Conservation (phyloP, 1,140 invertebrate genomes). For the Gonioctena quinquepunctata region DNA sequence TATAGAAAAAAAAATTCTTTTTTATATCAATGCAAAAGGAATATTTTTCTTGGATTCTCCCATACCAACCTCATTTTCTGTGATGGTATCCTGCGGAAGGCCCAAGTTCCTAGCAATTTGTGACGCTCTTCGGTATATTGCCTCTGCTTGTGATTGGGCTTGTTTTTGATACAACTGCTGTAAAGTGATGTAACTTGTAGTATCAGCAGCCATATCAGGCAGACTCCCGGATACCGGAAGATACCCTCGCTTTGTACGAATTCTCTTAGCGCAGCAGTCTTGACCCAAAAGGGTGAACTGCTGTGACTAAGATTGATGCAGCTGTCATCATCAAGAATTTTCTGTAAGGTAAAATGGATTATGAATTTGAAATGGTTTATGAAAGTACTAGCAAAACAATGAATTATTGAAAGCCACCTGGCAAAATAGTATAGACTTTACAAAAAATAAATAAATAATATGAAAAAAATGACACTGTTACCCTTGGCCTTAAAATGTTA, state of each 20-base stretch:
- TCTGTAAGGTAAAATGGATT: too few relatives aligned
- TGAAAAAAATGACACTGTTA: too few relatives aligned
- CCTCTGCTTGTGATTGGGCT: conserved; percentile 79
- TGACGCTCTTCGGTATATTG: conserved; percentile 79
- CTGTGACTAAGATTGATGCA: conserved; percentile 78
- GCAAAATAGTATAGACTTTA: too few relatives aligned
- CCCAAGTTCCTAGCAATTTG: conserved; percentile 77
- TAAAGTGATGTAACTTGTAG: conserved; percentile 86
- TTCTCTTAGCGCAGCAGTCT: conserved; percentile 85
- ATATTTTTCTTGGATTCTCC: too few relatives aligned
- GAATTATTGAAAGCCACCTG: too few relatives aligned
- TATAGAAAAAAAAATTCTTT: too few relatives aligned
- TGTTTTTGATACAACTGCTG: conserved; percentile 89
- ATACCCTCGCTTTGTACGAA: conserved; percentile 84
- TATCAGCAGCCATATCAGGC: conserved; percentile 98
- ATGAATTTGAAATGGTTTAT: too few relatives aligned
- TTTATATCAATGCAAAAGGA: too few relatives aligned
- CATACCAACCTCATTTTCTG: conserved; percentile 67
- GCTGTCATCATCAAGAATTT: conserved; percentile 76
- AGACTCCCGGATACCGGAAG: conserved; percentile 89
- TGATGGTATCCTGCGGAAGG: conserved; percentile 72
- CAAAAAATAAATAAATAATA: too few relatives aligned
- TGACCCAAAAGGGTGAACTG: conserved; percentile 90
- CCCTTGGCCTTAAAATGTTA: too few relatives aligned
- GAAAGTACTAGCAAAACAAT: too few relatives aligned